A percentile compares a stretch with the other conserved stretches of the same genome.
Evolutionary conservation across 2,888 invertebrate species (phyloP).

Genomic region (Eustalomyia histrio): DNA sequence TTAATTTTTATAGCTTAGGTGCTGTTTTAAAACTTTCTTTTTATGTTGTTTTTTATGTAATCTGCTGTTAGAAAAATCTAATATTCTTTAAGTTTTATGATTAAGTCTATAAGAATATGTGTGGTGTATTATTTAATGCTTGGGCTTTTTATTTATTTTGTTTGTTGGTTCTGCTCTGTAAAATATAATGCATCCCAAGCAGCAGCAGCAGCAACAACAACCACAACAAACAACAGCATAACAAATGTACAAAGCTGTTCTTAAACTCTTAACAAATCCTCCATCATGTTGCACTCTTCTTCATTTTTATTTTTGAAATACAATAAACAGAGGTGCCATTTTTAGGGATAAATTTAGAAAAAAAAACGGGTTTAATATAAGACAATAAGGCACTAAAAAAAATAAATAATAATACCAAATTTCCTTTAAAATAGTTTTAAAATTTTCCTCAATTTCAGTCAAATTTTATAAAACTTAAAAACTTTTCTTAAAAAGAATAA

Average conservation of each 20-base stretch:
- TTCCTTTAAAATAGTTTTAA: too few species aligned
- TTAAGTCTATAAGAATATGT: conserved; percentile 32
- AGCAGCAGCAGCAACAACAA: conserved; percentile 3
- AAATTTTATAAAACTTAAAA: too few species aligned
- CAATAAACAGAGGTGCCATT: not conserved
- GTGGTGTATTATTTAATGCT: conserved; percentile 25
- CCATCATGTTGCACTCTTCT: conserved; percentile 43
- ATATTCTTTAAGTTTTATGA: not conserved
- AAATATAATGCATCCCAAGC: conserved; percentile 41
- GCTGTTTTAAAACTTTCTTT: conserved; percentile 54
- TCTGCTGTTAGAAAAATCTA: too few species aligned
- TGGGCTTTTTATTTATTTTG: conserved; percentile 18
- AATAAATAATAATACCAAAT: too few species aligned
- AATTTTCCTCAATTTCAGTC: too few species aligned
- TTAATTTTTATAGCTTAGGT: not conserved
- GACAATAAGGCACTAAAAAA: too few species aligned
- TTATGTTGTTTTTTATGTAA: not conserved
- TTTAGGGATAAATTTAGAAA: not conserved
- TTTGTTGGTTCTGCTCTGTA: conserved; percentile 52
- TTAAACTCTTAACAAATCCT: conserved; percentile 62
- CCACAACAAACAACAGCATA: conserved; percentile 20
- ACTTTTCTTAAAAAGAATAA: too few species aligned
- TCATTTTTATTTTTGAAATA: conserved; percentile 10
- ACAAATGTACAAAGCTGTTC: conserved; percentile 56
- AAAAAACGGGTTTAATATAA: not conserved